Evolutionary conservation across 2,888 invertebrate genomes (phyloP).

Genomic region (Lampropteryx suffumata): DNA sequence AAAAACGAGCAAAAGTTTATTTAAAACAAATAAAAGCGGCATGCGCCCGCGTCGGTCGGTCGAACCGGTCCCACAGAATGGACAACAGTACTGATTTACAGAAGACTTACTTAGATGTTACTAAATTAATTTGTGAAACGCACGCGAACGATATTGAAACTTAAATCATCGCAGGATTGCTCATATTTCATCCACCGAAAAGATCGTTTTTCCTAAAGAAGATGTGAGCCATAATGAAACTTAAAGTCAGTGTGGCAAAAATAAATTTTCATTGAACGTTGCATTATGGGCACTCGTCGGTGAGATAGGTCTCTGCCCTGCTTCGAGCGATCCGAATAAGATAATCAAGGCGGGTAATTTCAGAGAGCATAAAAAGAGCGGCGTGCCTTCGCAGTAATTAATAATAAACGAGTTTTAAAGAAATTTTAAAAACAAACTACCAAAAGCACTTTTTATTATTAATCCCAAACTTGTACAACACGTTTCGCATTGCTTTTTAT

Average conservation of each 20-base stretch:
- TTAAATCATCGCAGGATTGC: conserved; percentile 33
- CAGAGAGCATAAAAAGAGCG: conserved; percentile 64
- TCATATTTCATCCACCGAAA: conserved; percentile 7
- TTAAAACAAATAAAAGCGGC: conserved; percentile 79
- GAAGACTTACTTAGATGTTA: conserved; percentile 13
- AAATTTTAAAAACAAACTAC: conserved; percentile 32
- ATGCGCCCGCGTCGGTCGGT: conserved; percentile 55
- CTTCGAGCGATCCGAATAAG: conserved; percentile 65
- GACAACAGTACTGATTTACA: conserved; percentile 22
- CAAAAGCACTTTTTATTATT: conserved; percentile 18
- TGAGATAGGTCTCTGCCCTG: conserved; percentile 9
- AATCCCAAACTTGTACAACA: neutral
- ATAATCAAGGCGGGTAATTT: conserved; percentile 77
- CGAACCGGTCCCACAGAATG: conserved; percentile 59
- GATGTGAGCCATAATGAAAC: neutral
- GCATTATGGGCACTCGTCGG: too few species aligned
- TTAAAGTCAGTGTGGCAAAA: neutral
- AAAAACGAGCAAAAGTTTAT: conserved; percentile 77
- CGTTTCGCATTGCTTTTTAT: conserved; percentile 17
- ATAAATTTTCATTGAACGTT: conserved; percentile 3
- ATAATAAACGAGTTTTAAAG: conserved; percentile 53
- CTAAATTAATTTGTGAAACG: conserved; percentile 9
- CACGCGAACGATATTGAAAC: conserved; percentile 17
- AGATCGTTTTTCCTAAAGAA: neutral
- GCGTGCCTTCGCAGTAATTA: conserved; percentile 66